Evolutionary conservation across 2,888 invertebrate genomes (phyloP).

Genomic region (Cynaeus angustus): DNA sequence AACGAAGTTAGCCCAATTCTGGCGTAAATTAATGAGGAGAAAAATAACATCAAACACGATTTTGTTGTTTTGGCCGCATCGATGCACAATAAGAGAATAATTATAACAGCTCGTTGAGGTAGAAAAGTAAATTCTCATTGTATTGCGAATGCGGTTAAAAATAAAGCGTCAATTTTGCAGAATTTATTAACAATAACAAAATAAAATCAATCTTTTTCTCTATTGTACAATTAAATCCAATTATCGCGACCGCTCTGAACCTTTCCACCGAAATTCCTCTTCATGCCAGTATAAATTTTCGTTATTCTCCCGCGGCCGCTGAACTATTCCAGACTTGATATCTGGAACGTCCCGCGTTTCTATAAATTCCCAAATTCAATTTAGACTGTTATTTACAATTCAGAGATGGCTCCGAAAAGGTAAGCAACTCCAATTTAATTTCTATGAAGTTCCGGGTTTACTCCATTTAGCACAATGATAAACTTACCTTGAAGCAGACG

Average conservation of each 20-base stretch:
- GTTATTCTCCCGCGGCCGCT: conserved; percentile 6
- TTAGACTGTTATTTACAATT: conserved; percentile 32
- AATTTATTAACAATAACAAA: too few relatives aligned
- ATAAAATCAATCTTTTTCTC: too few relatives aligned
- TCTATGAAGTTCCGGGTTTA: conserved; percentile 1
- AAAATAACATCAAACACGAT: too few relatives aligned
- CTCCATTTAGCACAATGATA: conserved; percentile 10
- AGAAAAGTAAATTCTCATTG: too few relatives aligned
- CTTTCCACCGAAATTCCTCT: not conserved
- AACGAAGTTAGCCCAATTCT: conserved; percentile 7
- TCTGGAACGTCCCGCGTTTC: conserved; percentile 13
- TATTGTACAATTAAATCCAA: not conserved
- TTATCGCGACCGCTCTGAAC: not conserved
- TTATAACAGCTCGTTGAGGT: too few relatives aligned
- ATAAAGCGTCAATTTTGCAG: too few relatives aligned
- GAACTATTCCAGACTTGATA: conserved; percentile 9
- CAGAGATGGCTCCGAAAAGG: conserved; percentile 8
- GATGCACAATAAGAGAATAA: too few relatives aligned
- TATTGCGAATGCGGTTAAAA: too few relatives aligned
- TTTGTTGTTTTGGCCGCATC: not conserved
- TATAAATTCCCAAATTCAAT: conserved; percentile 39
- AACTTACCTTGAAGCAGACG: conserved; percentile 92
- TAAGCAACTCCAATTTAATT: conserved; percentile 25
- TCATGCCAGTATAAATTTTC: not conserved
- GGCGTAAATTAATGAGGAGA: not conserved